Percentiles rank a stretch among this genome's conserved stretches.
These are phyloP conservation scores for Hyles vespertilio DNA, from an alignment of 1,140 invertebrate genomes.

Conservation along the genomic window DNA sequence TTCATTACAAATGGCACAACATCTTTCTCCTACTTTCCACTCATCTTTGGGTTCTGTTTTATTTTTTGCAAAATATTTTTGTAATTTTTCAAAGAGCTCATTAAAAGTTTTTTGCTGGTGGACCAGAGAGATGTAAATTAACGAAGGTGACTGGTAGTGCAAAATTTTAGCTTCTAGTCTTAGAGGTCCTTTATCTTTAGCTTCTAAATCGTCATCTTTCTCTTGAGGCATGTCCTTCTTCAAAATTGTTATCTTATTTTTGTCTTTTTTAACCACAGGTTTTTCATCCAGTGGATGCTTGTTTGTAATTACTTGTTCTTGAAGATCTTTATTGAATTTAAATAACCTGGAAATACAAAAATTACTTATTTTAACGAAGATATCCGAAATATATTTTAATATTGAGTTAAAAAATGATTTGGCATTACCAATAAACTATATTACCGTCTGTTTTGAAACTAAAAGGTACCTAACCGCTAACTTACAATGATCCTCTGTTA, in stretches of 20 bases:
- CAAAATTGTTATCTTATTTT: slow-evolving; percentile 20
- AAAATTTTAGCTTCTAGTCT: slow-evolving; percentile 69
- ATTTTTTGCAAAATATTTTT: slow-evolving; percentile 67
- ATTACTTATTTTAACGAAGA: neutral
- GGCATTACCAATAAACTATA: neutral
- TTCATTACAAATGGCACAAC: slow-evolving; percentile 64
- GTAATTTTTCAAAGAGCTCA: slow-evolving; percentile 62
- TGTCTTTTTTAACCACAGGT: slow-evolving; percentile 2
- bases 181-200: slow-evolving; percentile 69
- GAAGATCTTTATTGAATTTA: slow-evolving; percentile 45
- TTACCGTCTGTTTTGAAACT: neutral
- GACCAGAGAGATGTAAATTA: slow-evolving; percentile 71
- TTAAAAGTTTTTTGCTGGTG: slow-evolving; percentile 53
- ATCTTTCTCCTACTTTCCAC: slow-evolving; percentile 66
- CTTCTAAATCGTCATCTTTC: slow-evolving; percentile 37
- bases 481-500: too few relatives aligned
- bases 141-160: slow-evolving; percentile 69
- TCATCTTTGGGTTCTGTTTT: slow-evolving; percentile 31
- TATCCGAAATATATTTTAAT: neutral
- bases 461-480: neutral
- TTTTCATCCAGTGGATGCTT: slow-evolving; percentile 29
- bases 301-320: slow-evolving; percentile 41
- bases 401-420: neutral
- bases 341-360: slow-evolving; percentile 38
- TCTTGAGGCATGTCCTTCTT: slow-evolving; percentile 23